Percentiles rank a stretch among this genome's conserved stretches.
phyloP scores from a whole-genome alignment of 2,888 invertebrate genomes.

The Rhingia campestris region DNA sequence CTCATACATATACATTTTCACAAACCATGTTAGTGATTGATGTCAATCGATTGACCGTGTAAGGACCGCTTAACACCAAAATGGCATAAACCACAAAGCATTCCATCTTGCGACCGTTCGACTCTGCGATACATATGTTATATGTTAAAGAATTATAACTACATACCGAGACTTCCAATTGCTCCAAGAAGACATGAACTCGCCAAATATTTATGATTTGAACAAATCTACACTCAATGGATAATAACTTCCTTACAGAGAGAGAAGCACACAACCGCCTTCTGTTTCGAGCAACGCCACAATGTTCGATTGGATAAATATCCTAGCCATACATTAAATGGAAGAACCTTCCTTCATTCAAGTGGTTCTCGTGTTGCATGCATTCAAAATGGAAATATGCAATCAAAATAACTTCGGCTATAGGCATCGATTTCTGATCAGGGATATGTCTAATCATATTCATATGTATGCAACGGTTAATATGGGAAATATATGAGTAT shows the following conservation, averaged over 20 bases:
- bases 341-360: constrained; percentile 19
- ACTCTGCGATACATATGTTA: too few species aligned
- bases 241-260: constrained; percentile 7
- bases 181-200: constrained; percentile 78
- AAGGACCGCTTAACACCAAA: too few species aligned
- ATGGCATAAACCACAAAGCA: too few species aligned
- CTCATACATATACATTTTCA: too few species aligned
- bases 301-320: constrained; percentile 50
- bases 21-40: too few species aligned
- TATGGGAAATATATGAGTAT: neutral
- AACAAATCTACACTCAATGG: constrained; percentile 30
- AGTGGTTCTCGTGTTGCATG: constrained; percentile 69
- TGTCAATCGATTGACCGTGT: too few species aligned
- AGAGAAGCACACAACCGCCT: constrained; percentile 33
- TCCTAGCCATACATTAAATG: constrained; percentile 36
- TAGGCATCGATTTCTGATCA: constrained; percentile 55
- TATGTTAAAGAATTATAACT: neutral
- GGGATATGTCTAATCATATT: constrained; percentile 10
- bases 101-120: too few species aligned
- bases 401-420: constrained; percentile 57
- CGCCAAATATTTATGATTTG: constrained; percentile 4
- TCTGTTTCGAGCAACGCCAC: neutral
- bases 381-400: constrained; percentile 56
- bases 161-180: constrained; percentile 79
- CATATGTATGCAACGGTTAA: constrained; percentile 15